Conservation (phyloP, 2,888 invertebrate genomes). For the Parnassius apollo region DNA sequence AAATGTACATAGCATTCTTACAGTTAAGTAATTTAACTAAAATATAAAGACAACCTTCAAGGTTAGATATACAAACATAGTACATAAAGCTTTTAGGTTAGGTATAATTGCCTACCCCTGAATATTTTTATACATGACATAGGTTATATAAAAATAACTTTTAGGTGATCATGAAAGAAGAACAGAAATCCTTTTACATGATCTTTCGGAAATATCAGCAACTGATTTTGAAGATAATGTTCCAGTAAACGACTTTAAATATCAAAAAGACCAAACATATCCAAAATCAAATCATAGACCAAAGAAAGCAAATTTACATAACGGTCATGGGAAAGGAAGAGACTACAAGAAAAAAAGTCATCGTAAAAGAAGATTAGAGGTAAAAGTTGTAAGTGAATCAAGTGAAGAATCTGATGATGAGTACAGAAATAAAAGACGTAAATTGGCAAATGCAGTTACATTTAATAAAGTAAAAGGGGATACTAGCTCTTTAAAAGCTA, state of each 20-base stretch:
- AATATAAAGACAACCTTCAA: too few species aligned
- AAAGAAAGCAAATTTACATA: slow-evolving; percentile 42
- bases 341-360: slow-evolving; percentile 49
- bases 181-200: slow-evolving; percentile 42
- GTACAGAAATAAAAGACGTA: slow-evolving; percentile 67
- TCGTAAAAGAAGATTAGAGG: slow-evolving; percentile 45
- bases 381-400: slow-evolving; percentile 51
- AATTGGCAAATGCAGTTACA: slow-evolving; percentile 78
- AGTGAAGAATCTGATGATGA: slow-evolving; percentile 72
- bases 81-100: too few species aligned
- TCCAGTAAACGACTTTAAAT: slow-evolving; percentile 28
- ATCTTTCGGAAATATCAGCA: slow-evolving; percentile 61
- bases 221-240: slow-evolving; percentile 53
- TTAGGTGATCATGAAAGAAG: slow-evolving; percentile 43
- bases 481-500: slow-evolving; percentile 57
- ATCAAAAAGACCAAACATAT: slow-evolving; percentile 42
- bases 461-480: slow-evolving; percentile 61
- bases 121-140: slow-evolving; percentile 3
- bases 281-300: slow-evolving; percentile 46
- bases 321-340: slow-evolving; percentile 42
- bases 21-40: too few species aligned
- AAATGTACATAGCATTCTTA: too few species aligned
- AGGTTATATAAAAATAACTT: slow-evolving; percentile 31
- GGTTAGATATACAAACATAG: too few species aligned
- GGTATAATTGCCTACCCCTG: too few species aligned